Percentiles rank a stretch among this genome's conserved stretches.
Evolutionary conservation across 92 coral and sea anemone genomes (phyloP).

Genomic region (Muricea muricata): DNA sequence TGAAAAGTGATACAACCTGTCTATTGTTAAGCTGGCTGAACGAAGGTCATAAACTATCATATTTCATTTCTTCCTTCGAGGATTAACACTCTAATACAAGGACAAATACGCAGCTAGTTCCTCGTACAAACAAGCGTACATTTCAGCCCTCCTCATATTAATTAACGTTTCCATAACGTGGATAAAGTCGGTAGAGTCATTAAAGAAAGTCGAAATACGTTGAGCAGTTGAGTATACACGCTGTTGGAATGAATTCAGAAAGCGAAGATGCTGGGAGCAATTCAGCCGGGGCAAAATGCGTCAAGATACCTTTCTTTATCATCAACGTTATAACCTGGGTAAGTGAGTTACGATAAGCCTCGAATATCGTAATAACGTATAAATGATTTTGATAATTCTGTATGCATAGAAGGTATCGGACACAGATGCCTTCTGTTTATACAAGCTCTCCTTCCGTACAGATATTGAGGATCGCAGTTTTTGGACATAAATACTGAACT

Average conservation of each 20-base stretch:
- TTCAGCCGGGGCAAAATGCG: neutral
- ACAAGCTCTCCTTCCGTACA: too few species aligned
- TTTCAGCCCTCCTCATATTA: neutral
- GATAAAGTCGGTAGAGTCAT: neutral
- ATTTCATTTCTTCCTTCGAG: neutral
- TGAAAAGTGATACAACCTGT: conserved; percentile 5
- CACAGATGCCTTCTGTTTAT: too few species aligned
- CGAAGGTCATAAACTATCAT: neutral
- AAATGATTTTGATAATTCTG: too few species aligned
- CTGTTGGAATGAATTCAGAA: neutral
- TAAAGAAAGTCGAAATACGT: neutral
- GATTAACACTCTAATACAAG: too few species aligned
- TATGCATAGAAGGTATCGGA: too few species aligned
- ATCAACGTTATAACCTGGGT: conserved; percentile 37
- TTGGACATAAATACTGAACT: too few species aligned
- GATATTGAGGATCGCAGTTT: too few species aligned
- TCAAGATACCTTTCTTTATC: conserved; percentile 16
- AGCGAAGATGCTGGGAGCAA: neutral
- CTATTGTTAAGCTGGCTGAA: conserved; percentile 4
- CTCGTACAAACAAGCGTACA: neutral
- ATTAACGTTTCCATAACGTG: neutral
- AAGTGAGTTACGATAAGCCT: neutral
- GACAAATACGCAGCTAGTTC: too few species aligned
- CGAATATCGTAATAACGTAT: too few species aligned
- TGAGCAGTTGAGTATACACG: too few species aligned